Base-by-base conservation (phyloP, 2,888 invertebrate genomes). In the Luperina nickerlii region DNA sequence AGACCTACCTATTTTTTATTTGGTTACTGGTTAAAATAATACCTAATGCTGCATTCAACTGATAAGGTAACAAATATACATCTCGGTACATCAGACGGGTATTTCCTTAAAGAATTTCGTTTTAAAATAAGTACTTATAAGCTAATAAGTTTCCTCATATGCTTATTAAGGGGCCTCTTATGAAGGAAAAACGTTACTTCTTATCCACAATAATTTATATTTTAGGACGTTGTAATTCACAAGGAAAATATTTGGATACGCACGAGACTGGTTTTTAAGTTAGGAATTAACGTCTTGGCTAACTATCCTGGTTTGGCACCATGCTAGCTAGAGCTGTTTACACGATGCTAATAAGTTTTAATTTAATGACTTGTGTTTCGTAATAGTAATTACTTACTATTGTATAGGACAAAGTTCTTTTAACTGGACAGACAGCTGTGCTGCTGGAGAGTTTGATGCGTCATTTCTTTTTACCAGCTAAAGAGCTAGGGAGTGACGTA, bases 61-160 rank as follows among this genome's bases (percentile, higher is more conserved):
- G 32, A 60, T 32, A 15, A 54, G n/a, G n/a, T 7, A 66, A 13
- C 24, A 8, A 24, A 66, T 32, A 13, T n/a, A 57, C 18, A 54
- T 63, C 15, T 27, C 20, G 24, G 57, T 57, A 27, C 5, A 51
- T 27, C 20, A 71, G 15, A 32, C n/a, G 67, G 65, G 27, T 62
- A 20, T 66, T 62, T 65, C 54, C 65, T 20, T 67, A 42, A 71
- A 71, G 1, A 13, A 65, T 60, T 73, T 60, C 45, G 32, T 62
- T 54, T 71, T 67, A 15, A 4, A 77, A n/a, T 57, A 24, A 38
- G 38, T 38, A 38, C 38, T 0, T 38, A 38, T 0, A 54, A 9
- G 42, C 1, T 65, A 24, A 38, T 13, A 79, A 57, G 66, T 84
- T 83, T 83, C 85, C 85, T 83, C 45, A 82, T 70, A 13, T 20